Base-by-base conservation (phyloP, 2,888 invertebrate genomes). In the Lordiphosa andalusiaca region DNA sequence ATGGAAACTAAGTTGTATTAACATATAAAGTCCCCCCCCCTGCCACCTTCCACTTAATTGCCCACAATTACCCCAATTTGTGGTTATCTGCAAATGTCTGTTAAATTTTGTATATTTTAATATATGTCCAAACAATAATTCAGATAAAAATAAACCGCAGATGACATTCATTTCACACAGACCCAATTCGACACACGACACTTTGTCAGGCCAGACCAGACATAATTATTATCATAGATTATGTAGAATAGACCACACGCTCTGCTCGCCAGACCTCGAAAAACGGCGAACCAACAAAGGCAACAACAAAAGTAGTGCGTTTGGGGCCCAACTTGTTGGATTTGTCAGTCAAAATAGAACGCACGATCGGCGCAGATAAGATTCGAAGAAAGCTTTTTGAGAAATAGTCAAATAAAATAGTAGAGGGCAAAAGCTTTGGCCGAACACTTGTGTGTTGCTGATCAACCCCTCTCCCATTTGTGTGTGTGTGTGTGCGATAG, bases 311-410 rank as follows among this genome's bases (percentile, higher is more conserved):
- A 56, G 73, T 61, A 71, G 62, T 72, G 76, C 71, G 73, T 73
- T 61, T 67, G 61, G 54, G 61, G 54, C 49, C 37, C 7, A 39
- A 40, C 36, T 56, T 41, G 50, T 39, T 42, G 40, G 58, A 41
- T 56, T 49, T 75, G 76, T 50, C 69, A 58, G 61, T 35, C 67
- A 49, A 59, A 53, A 61, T 80, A 53, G 77, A 70, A 75, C 83
- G 65, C 84, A 73, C 84, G 76, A 77, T 77, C 71, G 54, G 52
- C 2, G 19, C 68, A 66, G 77, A 80, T 77, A 71, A 77, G 76
- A 83, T 81, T 73, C 65, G 51, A 25, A 25, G 10, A 44, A 44
- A 10, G 30, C 25, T 44, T 44, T 30, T 42, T 42, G 52, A 42
- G 37, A 46, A 56, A 53, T 16, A 53, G 35, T 38, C n/a, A n/a